A percentile compares a stretch with the other conserved stretches of the same genome.
Evolutionary conservation across 92 coral and sea anemone species (phyloP).

Genomic region (Phenganax subtilis): DNA sequence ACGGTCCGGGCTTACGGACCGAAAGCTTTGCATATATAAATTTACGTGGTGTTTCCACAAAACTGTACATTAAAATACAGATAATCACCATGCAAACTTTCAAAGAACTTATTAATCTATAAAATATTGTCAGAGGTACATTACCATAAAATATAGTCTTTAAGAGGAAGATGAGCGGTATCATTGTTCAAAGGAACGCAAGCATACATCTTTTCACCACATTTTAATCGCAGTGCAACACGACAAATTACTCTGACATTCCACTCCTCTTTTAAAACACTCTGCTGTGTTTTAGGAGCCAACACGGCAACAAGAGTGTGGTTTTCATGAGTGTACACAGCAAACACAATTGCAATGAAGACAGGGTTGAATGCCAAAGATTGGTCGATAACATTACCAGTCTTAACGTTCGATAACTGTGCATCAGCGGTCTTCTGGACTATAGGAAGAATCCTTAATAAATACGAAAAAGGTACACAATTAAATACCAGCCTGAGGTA

Average conservation of each 20-base stretch:
- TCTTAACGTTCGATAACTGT: background rate
- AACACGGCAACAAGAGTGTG: background rate
- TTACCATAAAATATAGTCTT: constrained; percentile 4
- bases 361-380: background rate
- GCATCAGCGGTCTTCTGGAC: background rate
- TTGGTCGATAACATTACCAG: background rate
- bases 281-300: background rate
- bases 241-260: background rate
- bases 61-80: no score
- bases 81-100: no score
- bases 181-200: background rate
- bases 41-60: no score
- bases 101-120: no score
- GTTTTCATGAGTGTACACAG: background rate
- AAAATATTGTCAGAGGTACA: no score
- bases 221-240: background rate
- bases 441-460: background rate
- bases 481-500: no score
- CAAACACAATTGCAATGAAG: background rate
- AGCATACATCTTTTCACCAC: background rate
- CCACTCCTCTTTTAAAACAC: background rate
- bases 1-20: no score
- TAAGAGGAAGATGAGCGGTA: background rate
- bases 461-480: no score
- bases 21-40: no score